Evolutionary conservation across 37 sponge, comb jelly and placozoan genomes (phyloP).

Genomic region (Theonella swinhoei): DNA sequence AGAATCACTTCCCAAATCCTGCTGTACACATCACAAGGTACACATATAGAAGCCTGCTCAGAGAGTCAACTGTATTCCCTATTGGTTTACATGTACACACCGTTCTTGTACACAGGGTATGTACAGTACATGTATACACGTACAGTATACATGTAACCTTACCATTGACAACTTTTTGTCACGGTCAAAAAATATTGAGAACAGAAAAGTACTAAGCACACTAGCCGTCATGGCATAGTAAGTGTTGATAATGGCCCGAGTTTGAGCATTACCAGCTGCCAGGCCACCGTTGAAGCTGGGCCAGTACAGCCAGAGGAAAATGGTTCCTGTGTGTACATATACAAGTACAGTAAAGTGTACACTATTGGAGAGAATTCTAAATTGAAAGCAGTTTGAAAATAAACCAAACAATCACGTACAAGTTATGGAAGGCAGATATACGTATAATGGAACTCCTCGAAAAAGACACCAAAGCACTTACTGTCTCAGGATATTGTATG

Average conservation of each 20-base stretch:
- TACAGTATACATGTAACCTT: too few relatives aligned
- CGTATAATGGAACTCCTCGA: too few relatives aligned
- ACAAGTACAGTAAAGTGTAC: not conserved
- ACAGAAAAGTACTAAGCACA: conserved; percentile 77
- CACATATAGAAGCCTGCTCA: too few relatives aligned
- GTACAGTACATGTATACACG: too few relatives aligned
- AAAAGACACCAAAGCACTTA: not conserved
- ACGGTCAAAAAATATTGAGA: conserved; percentile 56
- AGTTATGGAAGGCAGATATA: not conserved
- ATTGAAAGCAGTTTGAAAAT: not conserved
- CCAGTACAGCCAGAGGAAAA: conserved; percentile 96
- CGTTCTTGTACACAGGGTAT: too few relatives aligned
- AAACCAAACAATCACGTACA: not conserved
- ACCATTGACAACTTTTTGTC: conserved; percentile 80
- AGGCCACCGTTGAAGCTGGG: conserved; percentile 94
- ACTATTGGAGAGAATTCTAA: not conserved
- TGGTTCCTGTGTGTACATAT: conserved; percentile 49
- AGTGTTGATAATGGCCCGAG: conserved; percentile 91
- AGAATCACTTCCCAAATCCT: too few relatives aligned
- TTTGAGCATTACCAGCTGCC: conserved; percentile 69
- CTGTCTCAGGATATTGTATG: too few relatives aligned
- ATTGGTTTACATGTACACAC: too few relatives aligned
- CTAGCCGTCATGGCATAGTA: conserved; percentile 87
- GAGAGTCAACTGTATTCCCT: too few relatives aligned
- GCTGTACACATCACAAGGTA: too few relatives aligned